These are phyloP conservation scores for Notamacropus eugenii DNA, from an alignment of 2,797 vertebrate genomes.

Conservation along the genomic window DNA sequence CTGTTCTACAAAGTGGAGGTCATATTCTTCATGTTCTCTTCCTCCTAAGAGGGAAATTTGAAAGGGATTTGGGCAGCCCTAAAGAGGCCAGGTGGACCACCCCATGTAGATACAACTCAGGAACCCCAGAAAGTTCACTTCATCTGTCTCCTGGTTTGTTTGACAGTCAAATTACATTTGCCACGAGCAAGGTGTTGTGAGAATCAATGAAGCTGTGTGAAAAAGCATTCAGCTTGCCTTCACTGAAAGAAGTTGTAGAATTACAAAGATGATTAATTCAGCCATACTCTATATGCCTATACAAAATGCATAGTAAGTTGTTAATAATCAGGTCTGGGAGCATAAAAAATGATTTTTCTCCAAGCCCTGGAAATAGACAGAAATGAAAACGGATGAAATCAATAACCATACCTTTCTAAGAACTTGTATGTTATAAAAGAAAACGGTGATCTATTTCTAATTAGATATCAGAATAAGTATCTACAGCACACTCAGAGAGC, in stretches of 20 bases:
- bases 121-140: neutral
- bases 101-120: neutral
- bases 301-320: conserved; percentile 5
- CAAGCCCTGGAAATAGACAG: conserved; percentile 23
- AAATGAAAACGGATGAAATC: conserved; percentile 30
- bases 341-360: conserved; percentile 44
- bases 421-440: conserved; percentile 8
- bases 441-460: conserved; percentile 18
- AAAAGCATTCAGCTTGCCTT: conserved; percentile 24
- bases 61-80: neutral
- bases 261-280: conserved; percentile 7
- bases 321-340: conserved; percentile 36
- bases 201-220: conserved; percentile 7
- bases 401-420: conserved; percentile 1
- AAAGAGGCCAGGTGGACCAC: neutral
- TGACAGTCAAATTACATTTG: conserved; percentile 3
- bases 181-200: neutral
- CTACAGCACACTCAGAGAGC: neutral
- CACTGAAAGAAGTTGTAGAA: neutral
- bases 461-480: neutral
- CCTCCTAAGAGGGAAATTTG: neutral
- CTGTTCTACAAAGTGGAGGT: neutral
- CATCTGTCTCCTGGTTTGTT: neutral
- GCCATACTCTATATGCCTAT: conserved; percentile 9
- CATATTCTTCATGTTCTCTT: neutral